These are phyloP conservation scores for Drosophila bocqueti DNA, from an alignment of 1,140 invertebrate species.

Conservation along the genomic window DNA sequence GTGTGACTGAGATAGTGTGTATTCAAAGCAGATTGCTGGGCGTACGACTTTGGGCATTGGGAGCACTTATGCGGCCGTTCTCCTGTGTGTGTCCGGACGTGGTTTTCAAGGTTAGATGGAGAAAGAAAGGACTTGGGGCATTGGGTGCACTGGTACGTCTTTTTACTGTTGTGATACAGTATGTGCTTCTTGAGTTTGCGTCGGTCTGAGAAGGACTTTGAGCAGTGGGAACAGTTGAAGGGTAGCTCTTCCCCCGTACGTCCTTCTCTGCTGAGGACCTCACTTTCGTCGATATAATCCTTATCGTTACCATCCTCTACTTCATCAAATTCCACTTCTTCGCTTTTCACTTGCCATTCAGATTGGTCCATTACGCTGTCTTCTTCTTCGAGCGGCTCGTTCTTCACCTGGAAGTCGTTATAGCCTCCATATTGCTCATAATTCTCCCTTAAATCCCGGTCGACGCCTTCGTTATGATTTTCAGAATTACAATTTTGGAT, in stretches of 20 bases:
- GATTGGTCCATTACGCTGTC: not conserved
- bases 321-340: not conserved
- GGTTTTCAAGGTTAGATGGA: constrained; percentile 3
- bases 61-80: constrained; percentile 5
- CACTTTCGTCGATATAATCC: constrained; percentile 5
- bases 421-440: not conserved
- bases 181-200: constrained; percentile 8
- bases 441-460: not conserved
- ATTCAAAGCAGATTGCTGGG: not conserved
- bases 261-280: not conserved
- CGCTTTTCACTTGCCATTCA: constrained; percentile 12
- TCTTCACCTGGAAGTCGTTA: not conserved
- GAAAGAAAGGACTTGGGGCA: constrained; percentile 6
- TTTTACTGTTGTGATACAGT: constrained; percentile 9
- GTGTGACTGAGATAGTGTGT: constrained; percentile 4
- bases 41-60: constrained; percentile 9
- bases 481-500: not conserved
- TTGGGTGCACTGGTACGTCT: constrained; percentile 5
- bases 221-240: constrained; percentile 4
- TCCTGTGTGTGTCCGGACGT: constrained; percentile 10
- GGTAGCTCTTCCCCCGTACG: not conserved
- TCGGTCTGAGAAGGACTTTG: constrained; percentile 3
- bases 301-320: not conserved
- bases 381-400: not conserved
- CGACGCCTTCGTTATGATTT: not conserved